Evolutionary conservation across 2,888 invertebrate species (phyloP).

Genomic region (Cynaeus angustus): DNA sequence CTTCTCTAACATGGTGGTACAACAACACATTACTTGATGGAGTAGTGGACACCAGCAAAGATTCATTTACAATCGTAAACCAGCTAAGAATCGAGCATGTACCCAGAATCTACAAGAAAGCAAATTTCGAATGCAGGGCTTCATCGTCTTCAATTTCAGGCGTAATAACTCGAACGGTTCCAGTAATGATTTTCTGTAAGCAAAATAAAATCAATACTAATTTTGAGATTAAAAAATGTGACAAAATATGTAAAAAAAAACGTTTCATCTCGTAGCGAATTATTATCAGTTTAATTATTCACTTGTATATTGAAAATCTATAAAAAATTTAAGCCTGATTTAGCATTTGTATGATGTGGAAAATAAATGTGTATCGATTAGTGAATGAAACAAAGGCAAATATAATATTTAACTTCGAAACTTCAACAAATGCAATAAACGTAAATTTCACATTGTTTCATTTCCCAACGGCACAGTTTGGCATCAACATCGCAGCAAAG

Average conservation of each 20-base stretch:
- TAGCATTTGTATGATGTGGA: slow-evolving; percentile 20
- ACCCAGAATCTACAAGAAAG: slow-evolving; percentile 82
- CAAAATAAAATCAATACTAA: slow-evolving; percentile 38
- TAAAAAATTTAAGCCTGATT: slow-evolving; percentile 31
- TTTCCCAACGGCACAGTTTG: slow-evolving; percentile 57
- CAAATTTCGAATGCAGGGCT: slow-evolving; percentile 85
- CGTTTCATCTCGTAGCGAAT: too few relatives aligned
- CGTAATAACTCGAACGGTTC: slow-evolving; percentile 82
- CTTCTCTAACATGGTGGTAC: slow-evolving; percentile 89
- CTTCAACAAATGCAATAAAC: slow-evolving; percentile 59
- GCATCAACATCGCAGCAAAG: slow-evolving; percentile 59
- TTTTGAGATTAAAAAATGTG: too few relatives aligned
- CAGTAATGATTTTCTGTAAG: slow-evolving; percentile 80
- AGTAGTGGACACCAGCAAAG: slow-evolving; percentile 81
- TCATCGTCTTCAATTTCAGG: slow-evolving; percentile 82
- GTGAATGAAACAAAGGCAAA: slow-evolving; percentile 47
- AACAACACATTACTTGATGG: slow-evolving; percentile 83
- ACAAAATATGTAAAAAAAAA: too few relatives aligned
- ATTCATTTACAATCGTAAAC: slow-evolving; percentile 79
- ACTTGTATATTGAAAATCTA: slow-evolving; percentile 9
- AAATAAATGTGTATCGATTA: slow-evolving; percentile 43
- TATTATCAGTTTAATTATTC: not conserved
- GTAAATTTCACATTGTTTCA: slow-evolving; percentile 62
- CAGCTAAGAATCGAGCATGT: slow-evolving; percentile 84
- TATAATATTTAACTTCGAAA: slow-evolving; percentile 56